These are phyloP conservation scores for Lagopus leucura DNA, from an alignment of 2,113 vertebrate species.

Conservation along the genomic window DNA sequence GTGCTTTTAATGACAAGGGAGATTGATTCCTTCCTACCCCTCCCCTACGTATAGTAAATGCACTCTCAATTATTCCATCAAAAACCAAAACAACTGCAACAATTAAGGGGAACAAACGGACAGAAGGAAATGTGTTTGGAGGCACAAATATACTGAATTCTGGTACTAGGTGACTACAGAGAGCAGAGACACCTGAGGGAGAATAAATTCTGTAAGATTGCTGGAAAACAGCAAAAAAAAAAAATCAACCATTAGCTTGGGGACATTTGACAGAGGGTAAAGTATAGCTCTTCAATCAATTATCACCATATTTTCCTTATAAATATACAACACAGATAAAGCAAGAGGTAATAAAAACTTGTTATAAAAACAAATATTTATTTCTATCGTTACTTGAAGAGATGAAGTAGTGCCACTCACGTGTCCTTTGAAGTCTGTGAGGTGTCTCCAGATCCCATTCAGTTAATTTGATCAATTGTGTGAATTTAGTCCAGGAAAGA, in stretches of 20 bases:
- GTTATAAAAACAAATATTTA: neutral
- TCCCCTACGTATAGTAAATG: neutral
- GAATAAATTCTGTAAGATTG: neutral
- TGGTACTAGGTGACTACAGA: neutral
- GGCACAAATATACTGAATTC: neutral
- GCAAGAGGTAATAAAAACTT: neutral
- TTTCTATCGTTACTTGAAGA: neutral
- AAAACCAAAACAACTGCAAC: conserved; percentile 1
- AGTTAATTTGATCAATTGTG: neutral
- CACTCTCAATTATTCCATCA: conserved; percentile 5
- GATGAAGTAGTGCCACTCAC: neutral
- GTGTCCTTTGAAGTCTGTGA: neutral
- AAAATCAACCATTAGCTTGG: neutral
- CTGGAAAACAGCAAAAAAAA: neutral
- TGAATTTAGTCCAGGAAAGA: neutral
- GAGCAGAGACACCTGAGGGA: neutral
- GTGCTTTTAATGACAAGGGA: conserved; percentile 17
- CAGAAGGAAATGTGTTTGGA: neutral
- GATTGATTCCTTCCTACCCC: conserved; percentile 42
- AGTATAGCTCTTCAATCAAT: neutral
- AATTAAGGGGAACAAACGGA: neutral
- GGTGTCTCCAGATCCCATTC: neutral
- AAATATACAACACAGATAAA: neutral
- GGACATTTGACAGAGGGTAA: neutral
- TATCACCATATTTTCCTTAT: too few relatives aligned